These are phyloP conservation scores for Dysdera silvatica DNA, from an alignment of 1,140 invertebrate genomes.

Conservation along the genomic window DNA sequence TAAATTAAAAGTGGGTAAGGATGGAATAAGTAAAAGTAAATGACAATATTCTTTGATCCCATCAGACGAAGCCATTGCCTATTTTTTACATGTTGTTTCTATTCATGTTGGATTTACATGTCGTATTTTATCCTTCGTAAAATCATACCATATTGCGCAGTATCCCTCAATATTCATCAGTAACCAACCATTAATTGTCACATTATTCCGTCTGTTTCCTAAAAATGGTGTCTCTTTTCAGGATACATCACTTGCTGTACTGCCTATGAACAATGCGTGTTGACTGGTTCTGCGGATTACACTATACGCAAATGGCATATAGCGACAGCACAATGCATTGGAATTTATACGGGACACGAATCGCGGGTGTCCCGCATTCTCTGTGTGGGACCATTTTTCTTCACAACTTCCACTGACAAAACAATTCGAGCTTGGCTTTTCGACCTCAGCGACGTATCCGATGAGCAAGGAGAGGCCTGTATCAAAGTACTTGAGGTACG, in stretches of 20 bases:
- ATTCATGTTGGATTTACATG: no score
- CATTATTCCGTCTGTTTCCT: no score
- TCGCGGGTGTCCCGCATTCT: slow-evolving; percentile 49
- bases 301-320: slow-evolving; percentile 54
- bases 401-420: slow-evolving; percentile 50
- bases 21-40: no score
- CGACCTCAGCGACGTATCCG: slow-evolving; percentile 16
- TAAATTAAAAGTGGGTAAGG: no score
- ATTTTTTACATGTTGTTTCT: no score
- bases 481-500: slow-evolving; percentile 35
- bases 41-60: no score
- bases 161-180: no score
- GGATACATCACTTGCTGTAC: slow-evolving; percentile 50
- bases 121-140: no score
- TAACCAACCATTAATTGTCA: no score
- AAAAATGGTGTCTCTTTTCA: no score
- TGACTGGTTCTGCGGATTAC: slow-evolving; percentile 51
- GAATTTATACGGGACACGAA: slow-evolving; percentile 47
- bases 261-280: slow-evolving; percentile 48
- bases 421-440: slow-evolving; percentile 51
- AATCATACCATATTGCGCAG: slow-evolving; percentile 33
- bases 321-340: slow-evolving; percentile 47
- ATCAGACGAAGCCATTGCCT: no score
- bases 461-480: slow-evolving; percentile 26
- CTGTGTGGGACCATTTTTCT: slow-evolving; percentile 50